Conservation (phyloP, 2,888 invertebrate genomes). For the Dendrolimus pini region DNA sequence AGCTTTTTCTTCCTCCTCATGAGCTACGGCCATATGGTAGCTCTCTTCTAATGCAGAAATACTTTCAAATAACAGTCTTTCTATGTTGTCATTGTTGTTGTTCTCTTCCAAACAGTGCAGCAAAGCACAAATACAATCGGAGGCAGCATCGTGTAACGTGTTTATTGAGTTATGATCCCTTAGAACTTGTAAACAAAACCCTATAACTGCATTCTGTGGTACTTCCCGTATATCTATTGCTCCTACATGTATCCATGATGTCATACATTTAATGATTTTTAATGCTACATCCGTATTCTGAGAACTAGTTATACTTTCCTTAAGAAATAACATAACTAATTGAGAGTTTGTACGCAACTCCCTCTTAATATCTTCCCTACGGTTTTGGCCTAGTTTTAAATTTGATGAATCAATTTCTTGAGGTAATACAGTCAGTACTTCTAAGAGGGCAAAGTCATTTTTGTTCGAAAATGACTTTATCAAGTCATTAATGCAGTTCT, state of each 20-base stretch:
- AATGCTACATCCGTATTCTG: conserved; percentile 81
- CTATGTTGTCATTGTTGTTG: conserved; percentile 83
- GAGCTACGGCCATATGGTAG: conserved; percentile 93
- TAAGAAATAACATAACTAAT: conserved; percentile 87
- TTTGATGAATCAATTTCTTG: conserved; percentile 94
- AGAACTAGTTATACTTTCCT: conserved; percentile 82
- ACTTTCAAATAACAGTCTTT: conserved; percentile 87
- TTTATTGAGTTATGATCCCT: conserved; percentile 77
- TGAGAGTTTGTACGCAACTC: conserved; percentile 87
- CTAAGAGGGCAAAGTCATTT: conserved; percentile 89
- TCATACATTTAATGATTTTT: conserved; percentile 90
- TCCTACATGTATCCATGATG: conserved; percentile 93
- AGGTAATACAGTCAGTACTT: conserved; percentile 94
- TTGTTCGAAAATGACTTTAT: conserved; percentile 84
- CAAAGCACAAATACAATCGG: conserved; percentile 92
- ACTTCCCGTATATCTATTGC: conserved; percentile 86
- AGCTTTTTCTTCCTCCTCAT: conserved; percentile 95
- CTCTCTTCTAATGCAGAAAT: conserved; percentile 88
- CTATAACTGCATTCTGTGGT: conserved; percentile 83
- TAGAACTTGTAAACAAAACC: conserved; percentile 83
- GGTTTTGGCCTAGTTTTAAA: conserved; percentile 91
- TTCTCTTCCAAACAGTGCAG: conserved; percentile 88
- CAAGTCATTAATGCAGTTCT: conserved; percentile 89
- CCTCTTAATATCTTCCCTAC: conserved; percentile 88
- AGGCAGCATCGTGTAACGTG: conserved; percentile 90